Percentiles rank a stretch among this genome's conserved stretches.
These are phyloP conservation scores for Troides helena DNA, from an alignment of 2,888 invertebrate species.

Conservation along the genomic window DNA sequence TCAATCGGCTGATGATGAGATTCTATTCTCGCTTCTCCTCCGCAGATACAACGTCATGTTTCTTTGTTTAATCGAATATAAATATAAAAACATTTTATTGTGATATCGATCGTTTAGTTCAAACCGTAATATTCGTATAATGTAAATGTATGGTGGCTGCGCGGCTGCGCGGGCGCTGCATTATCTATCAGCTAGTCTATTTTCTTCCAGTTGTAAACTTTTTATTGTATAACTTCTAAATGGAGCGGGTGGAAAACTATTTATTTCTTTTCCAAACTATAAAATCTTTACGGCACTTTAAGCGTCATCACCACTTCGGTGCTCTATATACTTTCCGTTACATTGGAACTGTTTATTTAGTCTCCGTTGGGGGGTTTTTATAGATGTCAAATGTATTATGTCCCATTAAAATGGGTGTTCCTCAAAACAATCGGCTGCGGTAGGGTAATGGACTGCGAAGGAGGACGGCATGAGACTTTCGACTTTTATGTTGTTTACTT, in stretches of 20 bases:
- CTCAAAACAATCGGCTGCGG: slow-evolving; percentile 56
- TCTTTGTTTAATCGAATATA: too few relatives aligned
- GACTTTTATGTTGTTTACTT: slow-evolving; percentile 50
- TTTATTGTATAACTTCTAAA: slow-evolving; percentile 67
- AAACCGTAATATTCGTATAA: not conserved
- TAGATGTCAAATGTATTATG: slow-evolving; percentile 41
- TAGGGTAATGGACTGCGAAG: slow-evolving; percentile 46
- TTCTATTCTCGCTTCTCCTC: too few relatives aligned
- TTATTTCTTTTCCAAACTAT: slow-evolving; percentile 69
- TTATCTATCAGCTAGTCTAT: slow-evolving; percentile 48
- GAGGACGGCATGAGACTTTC: slow-evolving; percentile 41
- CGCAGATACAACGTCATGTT: too few relatives aligned
- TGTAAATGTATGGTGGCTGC: too few relatives aligned
- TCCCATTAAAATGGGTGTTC: slow-evolving; percentile 43
- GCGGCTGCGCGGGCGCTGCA: slow-evolving; percentile 9
- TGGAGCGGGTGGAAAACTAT: slow-evolving; percentile 68
- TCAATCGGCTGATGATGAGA: too few relatives aligned
- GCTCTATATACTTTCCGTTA: slow-evolving; percentile 37
- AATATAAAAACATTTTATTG: too few relatives aligned
- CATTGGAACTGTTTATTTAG: slow-evolving; percentile 37
- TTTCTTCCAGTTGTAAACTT: slow-evolving; percentile 62
- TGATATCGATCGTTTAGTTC: not conserved
- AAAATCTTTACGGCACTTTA: slow-evolving; percentile 72
- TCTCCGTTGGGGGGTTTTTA: slow-evolving; percentile 38
- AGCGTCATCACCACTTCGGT: slow-evolving; percentile 64